Percentiles rank a stretch among this genome's conserved stretches.
These are phyloP conservation scores for Apaloderma vittatum DNA, from an alignment of 2,113 vertebrate genomes.

Conservation along the genomic window DNA sequence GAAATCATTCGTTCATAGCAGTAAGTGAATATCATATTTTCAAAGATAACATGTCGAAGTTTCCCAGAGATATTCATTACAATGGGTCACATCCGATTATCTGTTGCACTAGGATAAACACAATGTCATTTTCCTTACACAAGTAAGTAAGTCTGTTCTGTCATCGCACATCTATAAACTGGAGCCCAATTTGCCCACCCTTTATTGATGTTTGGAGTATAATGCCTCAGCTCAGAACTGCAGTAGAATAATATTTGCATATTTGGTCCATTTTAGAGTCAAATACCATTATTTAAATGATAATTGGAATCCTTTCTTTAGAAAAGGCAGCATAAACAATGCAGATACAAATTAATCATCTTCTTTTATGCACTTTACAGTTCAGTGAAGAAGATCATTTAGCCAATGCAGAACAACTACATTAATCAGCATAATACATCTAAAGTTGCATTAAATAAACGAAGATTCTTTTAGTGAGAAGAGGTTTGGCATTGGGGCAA, in stretches of 20 bases:
- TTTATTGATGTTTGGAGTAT: background rate
- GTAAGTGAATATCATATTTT: constrained; percentile 36
- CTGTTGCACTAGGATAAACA: background rate
- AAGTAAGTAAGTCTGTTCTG: background rate
- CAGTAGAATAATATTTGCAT: constrained; percentile 24
- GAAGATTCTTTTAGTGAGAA: background rate
- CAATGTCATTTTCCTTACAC: background rate
- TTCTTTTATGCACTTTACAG: background rate
- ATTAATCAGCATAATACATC: background rate
- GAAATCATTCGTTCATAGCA: background rate
- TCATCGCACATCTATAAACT: background rate
- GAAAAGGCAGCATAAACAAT: constrained; percentile 35
- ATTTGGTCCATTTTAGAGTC: constrained; percentile 28
- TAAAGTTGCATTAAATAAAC: background rate
- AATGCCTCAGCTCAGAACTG: background rate
- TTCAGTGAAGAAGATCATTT: constrained; percentile 11
- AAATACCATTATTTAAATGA: constrained; percentile 36
- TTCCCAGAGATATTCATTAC: constrained; percentile 38
- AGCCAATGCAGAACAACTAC: background rate
- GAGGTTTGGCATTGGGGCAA: background rate
- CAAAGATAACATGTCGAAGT: background rate
- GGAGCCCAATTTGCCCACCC: background rate
- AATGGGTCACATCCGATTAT: background rate
- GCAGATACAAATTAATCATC: constrained; percentile 37
- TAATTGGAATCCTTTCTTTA: constrained; percentile 36